Evolutionary conservation across 37 sponge, comb jelly and placozoan genomes (phyloP).

Genomic region (Ephydatia muelleri): DNA sequence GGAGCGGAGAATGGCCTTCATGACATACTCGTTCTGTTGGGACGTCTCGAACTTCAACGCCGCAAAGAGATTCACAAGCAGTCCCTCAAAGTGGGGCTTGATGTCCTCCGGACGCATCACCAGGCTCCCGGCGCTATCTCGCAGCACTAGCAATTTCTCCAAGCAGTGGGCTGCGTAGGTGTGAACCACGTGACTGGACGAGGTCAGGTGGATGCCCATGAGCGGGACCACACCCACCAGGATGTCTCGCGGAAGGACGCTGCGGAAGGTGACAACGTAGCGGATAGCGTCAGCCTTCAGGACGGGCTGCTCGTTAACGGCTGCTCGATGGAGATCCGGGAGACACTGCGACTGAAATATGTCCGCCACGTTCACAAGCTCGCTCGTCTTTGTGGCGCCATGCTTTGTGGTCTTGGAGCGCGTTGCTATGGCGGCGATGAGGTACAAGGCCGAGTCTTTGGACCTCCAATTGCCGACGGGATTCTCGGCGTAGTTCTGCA

Average conservation of each 20-base stretch:
- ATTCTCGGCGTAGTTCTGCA: constrained; percentile 76
- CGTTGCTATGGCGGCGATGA: constrained; percentile 92
- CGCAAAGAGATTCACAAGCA: constrained; percentile 76
- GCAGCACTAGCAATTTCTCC: constrained; percentile 87
- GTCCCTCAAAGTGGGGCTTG: constrained; percentile 61
- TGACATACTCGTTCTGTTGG: constrained; percentile 91
- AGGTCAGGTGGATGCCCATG: constrained; percentile 61
- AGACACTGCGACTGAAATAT: constrained; percentile 83
- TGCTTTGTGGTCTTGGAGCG: constrained; percentile 87
- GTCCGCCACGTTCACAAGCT: constrained; percentile 87
- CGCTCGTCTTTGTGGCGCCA: constrained; percentile 92
- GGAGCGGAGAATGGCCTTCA: constrained; percentile 89
- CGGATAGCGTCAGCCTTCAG: constrained; percentile 91
- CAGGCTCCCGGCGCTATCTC: constrained; percentile 12
- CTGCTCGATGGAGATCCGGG: constrained; percentile 73
- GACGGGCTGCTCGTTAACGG: constrained; percentile 66
- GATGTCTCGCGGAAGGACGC: constrained; percentile 76
- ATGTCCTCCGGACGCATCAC: constrained; percentile 50
- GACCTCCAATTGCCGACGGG: constrained; percentile 86
- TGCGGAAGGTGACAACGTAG: constrained; percentile 90
- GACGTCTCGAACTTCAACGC: constrained; percentile 75
- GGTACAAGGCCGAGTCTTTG: constrained; percentile 92
- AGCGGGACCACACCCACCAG: constrained; percentile 66
- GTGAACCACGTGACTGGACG: constrained; percentile 85
- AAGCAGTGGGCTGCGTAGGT: constrained; percentile 94